phyloP scores from a whole-genome alignment of 2,113 vertebrate species.

The Triplophysa rosa region DNA sequence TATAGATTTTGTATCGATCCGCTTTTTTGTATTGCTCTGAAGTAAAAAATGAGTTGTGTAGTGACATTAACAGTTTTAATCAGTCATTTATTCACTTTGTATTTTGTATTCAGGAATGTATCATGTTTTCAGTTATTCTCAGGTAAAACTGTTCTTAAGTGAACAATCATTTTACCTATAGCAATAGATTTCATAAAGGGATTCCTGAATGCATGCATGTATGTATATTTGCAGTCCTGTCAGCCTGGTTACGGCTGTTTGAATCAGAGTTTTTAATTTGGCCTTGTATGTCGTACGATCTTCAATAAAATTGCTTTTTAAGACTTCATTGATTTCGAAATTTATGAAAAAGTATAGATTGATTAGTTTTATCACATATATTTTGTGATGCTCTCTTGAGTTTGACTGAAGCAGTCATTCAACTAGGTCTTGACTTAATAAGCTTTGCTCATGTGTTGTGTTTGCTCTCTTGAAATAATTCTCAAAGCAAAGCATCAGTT shows the following conservation, averaged over 20 bases:
- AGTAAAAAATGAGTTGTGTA: too few species aligned
- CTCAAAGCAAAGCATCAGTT: too few species aligned
- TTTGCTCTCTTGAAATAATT: too few species aligned
- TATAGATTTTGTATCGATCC: background rate
- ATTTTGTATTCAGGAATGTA: background rate
- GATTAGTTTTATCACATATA: too few species aligned
- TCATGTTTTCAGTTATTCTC: background rate
- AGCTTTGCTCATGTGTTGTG: too few species aligned
- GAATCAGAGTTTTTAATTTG: background rate
- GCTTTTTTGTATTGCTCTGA: background rate
- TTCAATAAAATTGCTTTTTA: slow-evolving; percentile 46
- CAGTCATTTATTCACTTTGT: background rate
- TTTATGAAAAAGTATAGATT: too few species aligned
- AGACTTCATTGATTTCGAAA: background rate
- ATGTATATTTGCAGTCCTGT: background rate
- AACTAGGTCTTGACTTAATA: too few species aligned
- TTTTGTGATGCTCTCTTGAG: too few species aligned
- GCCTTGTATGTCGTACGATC: slow-evolving; percentile 12
- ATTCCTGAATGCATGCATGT: background rate
- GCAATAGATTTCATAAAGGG: slow-evolving; percentile 7
- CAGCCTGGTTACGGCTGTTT: background rate
- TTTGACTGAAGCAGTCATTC: too few species aligned
- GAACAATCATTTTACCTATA: slow-evolving; percentile 5
- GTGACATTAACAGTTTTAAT: slow-evolving; percentile 6
- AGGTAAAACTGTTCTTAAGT: background rate